These are phyloP conservation scores for Trissolcus brochymenae DNA, from an alignment of 2,888 invertebrate genomes.

Conservation along the genomic window DNA sequence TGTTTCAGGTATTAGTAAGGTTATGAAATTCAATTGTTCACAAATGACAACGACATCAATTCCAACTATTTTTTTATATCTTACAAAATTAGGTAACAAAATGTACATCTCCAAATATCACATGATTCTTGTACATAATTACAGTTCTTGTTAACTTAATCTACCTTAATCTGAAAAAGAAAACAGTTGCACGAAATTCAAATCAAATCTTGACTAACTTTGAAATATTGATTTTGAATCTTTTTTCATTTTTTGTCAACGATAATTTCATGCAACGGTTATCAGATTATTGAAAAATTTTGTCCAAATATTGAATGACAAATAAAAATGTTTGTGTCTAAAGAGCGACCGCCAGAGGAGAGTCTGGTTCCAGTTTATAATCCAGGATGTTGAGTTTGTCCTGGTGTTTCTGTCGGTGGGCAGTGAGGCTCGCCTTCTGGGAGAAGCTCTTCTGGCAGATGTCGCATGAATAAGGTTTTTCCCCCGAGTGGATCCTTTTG, in stretches of 20 bases:
- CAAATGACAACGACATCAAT: background rate
- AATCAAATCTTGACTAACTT: too few species aligned
- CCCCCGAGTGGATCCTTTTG: conserved; percentile 71
- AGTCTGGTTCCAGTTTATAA: conserved; percentile 66
- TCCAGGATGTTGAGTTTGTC: conserved; percentile 64
- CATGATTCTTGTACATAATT: conserved; percentile 27
- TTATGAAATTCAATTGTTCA: too few species aligned
- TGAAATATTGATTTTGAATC: too few species aligned
- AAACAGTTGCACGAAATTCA: too few species aligned
- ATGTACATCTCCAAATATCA: conserved; percentile 15
- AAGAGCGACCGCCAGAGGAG: conserved; percentile 29
- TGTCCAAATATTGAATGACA: background rate
- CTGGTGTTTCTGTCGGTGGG: conserved; percentile 65
- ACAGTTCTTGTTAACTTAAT: conserved; percentile 3
- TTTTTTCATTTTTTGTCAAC: too few species aligned
- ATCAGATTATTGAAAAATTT: too few species aligned
- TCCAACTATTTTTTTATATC: conserved; percentile 16
- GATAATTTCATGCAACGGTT: too few species aligned
- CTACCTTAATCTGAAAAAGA: too few species aligned
- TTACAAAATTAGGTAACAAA: conserved; percentile 49
- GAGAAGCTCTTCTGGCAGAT: conserved; percentile 68
- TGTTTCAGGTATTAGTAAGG: too few species aligned
- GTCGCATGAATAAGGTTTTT: conserved; percentile 67
- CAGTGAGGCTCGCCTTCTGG: conserved; percentile 67
- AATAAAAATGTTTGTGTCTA: conserved; percentile 6